Evolutionary conservation across 2,888 invertebrate species (phyloP).

Genomic region (Mechanitis messenoides): DNA sequence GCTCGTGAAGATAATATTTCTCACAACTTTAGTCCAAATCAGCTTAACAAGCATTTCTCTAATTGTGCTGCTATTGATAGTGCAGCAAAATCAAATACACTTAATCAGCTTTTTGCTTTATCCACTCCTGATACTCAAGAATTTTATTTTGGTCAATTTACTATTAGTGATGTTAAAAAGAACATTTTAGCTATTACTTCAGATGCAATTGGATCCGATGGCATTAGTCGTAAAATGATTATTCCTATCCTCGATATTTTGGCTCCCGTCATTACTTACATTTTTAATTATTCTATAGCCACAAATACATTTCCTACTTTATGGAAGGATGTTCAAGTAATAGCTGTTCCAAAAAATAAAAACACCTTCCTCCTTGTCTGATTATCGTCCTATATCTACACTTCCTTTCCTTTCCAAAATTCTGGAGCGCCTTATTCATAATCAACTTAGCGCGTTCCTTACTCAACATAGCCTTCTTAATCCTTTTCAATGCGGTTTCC

Average conservation of each 20-base stretch:
- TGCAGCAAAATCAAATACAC: too few relatives aligned
- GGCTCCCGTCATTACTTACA: conserved; percentile 5
- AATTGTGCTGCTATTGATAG: too few relatives aligned
- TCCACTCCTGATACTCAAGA: too few relatives aligned
- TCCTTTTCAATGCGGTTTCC: too few relatives aligned
- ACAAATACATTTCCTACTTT: background rate
- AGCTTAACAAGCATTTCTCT: too few relatives aligned
- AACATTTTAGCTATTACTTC: conserved; percentile 5
- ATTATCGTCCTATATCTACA: conserved; percentile 1
- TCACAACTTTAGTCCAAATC: too few relatives aligned
- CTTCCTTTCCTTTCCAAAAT: conserved; percentile 3
- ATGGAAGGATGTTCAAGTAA: conserved; percentile 7
- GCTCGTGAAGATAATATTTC: too few relatives aligned
- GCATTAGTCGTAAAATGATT: conserved; percentile 10
- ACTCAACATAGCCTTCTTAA: too few relatives aligned
- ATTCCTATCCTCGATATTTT: conserved; percentile 5
- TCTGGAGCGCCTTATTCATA: too few relatives aligned
- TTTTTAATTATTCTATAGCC: conserved; percentile 8
- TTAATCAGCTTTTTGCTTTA: too few relatives aligned
- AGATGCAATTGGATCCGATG: conserved; percentile 6
- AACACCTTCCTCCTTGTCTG: background rate
- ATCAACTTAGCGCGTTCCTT: too few relatives aligned
- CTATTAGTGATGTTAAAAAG: background rate
- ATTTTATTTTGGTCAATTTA: too few relatives aligned
- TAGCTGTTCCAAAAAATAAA: conserved; percentile 3